Evolutionary conservation across 2,113 vertebrate genomes (phyloP).

Genomic region (Xiphophorus couchianus): DNA sequence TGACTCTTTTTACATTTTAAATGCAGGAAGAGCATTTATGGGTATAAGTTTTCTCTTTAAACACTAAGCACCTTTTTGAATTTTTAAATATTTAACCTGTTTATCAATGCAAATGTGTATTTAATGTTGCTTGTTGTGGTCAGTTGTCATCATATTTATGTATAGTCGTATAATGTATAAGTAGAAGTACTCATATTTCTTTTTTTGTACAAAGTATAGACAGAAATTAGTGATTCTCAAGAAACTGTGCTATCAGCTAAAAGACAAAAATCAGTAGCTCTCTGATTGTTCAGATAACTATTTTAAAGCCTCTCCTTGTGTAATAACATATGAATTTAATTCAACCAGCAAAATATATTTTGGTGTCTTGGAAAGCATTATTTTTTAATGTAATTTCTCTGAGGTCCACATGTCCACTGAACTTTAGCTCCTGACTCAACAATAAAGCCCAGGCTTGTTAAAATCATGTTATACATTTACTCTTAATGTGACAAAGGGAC

Average conservation of each 20-base stretch:
- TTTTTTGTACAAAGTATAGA: not conserved
- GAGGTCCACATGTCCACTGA: slow-evolving; percentile 29
- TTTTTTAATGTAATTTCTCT: not conserved
- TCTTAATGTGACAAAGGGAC: slow-evolving; percentile 40
- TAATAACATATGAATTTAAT: not conserved
- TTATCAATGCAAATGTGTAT: not conserved
- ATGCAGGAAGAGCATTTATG: not conserved
- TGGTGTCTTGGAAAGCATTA: not conserved
- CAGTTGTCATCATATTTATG: not conserved
- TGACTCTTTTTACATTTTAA: not conserved
- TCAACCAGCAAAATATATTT: not conserved
- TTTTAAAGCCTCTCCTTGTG: not conserved
- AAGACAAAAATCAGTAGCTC: not conserved
- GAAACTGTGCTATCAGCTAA: not conserved
- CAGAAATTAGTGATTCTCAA: not conserved
- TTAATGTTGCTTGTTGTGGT: not conserved
- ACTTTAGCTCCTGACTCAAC: slow-evolving; percentile 64
- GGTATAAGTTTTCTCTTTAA: not conserved
- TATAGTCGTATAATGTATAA: not conserved
- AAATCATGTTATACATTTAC: slow-evolving; percentile 76
- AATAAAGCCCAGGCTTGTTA: slow-evolving; percentile 42
- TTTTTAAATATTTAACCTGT: not conserved
- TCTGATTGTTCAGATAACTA: not conserved
- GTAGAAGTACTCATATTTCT: not conserved
- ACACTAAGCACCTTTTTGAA: not conserved